phyloP scores from a whole-genome alignment of 2,888 invertebrate genomes.

The Xylocampa areola region DNA sequence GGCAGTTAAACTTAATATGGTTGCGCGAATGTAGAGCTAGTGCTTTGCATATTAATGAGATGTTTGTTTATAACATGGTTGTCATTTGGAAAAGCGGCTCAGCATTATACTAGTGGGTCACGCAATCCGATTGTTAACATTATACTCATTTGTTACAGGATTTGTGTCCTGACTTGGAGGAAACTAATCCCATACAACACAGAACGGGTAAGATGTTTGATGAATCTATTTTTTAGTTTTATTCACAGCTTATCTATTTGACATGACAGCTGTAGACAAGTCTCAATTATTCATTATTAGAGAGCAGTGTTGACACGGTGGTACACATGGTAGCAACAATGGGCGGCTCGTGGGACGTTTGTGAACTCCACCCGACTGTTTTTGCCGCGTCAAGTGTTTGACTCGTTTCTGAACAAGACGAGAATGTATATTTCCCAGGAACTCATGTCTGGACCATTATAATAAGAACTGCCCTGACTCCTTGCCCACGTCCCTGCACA shows the following conservation, averaged over 20 bases:
- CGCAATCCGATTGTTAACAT: conserved; percentile 42
- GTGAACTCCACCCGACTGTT: conserved; percentile 78
- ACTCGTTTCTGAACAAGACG: conserved; percentile 60
- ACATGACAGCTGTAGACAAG: conserved; percentile 13
- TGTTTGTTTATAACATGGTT: conserved; percentile 41
- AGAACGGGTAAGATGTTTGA: conserved; percentile 59
- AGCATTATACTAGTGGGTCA: conserved; percentile 28
- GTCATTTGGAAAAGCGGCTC: conserved; percentile 11
- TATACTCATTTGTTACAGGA: conserved; percentile 68
- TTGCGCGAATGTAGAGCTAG: conserved; percentile 47
- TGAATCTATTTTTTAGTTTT: conserved; percentile 13
- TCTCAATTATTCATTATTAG: conserved; percentile 46
- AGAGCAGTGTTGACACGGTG: conserved; percentile 59
- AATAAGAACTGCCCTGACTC: conserved; percentile 51
- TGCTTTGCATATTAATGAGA: conserved; percentile 47
- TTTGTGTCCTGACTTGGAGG: conserved; percentile 60
- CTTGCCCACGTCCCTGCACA: conserved; percentile 37
- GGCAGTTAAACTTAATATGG: conserved; percentile 48
- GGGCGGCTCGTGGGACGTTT: conserved; percentile 72
- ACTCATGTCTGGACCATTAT: conserved; percentile 52
- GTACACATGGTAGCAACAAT: conserved; percentile 68
- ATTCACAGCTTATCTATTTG: conserved; percentile 9
- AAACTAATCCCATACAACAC: conserved; percentile 44
- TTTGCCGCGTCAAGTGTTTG: conserved; percentile 71
- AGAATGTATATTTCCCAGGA: conserved; percentile 49